Percentiles rank a stretch among this genome's conserved stretches.
phyloP scores from a whole-genome alignment of 2,888 invertebrate species.

The Agonopterix arenella region DNA sequence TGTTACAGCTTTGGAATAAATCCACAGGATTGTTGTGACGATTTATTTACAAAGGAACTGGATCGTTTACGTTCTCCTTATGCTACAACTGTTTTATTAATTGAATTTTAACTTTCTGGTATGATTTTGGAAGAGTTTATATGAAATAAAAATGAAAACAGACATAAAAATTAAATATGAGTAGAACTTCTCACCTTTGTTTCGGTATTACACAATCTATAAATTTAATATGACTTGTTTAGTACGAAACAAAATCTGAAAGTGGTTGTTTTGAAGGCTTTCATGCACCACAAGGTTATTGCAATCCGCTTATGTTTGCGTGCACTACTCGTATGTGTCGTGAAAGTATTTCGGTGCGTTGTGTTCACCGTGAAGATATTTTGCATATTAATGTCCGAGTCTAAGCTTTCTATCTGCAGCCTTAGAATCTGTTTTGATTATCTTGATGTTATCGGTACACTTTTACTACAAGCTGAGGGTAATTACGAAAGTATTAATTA shows the following conservation, averaged over 20 bases:
- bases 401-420: constrained; percentile 53
- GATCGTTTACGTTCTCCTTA: constrained; percentile 21
- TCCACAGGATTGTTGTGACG: constrained; percentile 35
- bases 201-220: too few relatives aligned
- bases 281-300: constrained; percentile 48
- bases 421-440: background rate
- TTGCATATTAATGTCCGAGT: constrained; percentile 63
- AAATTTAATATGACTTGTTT: background rate
- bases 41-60: constrained; percentile 26
- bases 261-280: constrained; percentile 43
- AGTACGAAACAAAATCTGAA: constrained; percentile 24
- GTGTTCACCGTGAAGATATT: constrained; percentile 60
- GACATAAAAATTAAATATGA: too few relatives aligned
- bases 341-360: constrained; percentile 70
- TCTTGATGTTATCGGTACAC: too few relatives aligned
- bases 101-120: background rate
- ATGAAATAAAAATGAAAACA: too few relatives aligned
- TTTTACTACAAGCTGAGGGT: too few relatives aligned
- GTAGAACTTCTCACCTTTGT: too few relatives aligned
- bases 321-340: constrained; percentile 57
- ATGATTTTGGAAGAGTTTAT: too few relatives aligned
- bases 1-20: constrained; percentile 29
- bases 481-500: too few relatives aligned
- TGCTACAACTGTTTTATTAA: constrained; percentile 18
- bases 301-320: constrained; percentile 46